Evolutionary conservation across 92 coral and sea anemone species (phyloP), one percentile per base, ranked within the genome.

Genomic region (Siderastrea radians): DNA sequence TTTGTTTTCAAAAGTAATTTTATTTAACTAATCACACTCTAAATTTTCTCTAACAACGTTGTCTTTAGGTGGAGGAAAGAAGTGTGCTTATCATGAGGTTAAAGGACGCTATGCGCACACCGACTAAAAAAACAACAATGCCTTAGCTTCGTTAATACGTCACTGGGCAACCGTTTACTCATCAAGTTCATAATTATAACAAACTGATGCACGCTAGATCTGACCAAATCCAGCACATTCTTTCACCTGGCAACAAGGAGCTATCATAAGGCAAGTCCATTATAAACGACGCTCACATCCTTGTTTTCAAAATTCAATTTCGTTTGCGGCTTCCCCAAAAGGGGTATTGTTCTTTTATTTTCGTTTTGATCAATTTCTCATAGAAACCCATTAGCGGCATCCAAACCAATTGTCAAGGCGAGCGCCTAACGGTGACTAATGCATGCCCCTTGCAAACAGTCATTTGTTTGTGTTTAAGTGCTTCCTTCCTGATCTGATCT

Each of bases 401-500:
- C 54, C 54, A 80, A 17, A 70, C 74, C 57, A 52, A 13, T 62
- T 16, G 14, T 65, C 64, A 78, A 19, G 38, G 53, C 47, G 44
- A 60, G 84, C 26, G 67, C 62, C 76, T 52, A 55, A 72, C 73
- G 19, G 69, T 62, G 64, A 61, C 80, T 74, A 84, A 84, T 74
- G 80, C 52, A 12, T 51, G 26, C 10, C 64, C 0, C 68, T 49
- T 51, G 52, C 17, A 68, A 72, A 70, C 70, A 51, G 80, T 49
- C 72, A 49, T 74, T 73, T 84, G 80, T 84, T 74, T 84, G 63
- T 47, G 70, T 76, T 73, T 62, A 73, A 73, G 72, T 1, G 64
- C 72, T 84, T 84, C 87, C 87, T 84, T 84, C 87, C 87, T 74
- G 87, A 69, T 81, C 72, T 51, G 11, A 51, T 52, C 73, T 60